These are phyloP conservation scores for Thaleichthys pacificus DNA, from an alignment of 2,797 vertebrate species.

Conservation along the genomic window DNA sequence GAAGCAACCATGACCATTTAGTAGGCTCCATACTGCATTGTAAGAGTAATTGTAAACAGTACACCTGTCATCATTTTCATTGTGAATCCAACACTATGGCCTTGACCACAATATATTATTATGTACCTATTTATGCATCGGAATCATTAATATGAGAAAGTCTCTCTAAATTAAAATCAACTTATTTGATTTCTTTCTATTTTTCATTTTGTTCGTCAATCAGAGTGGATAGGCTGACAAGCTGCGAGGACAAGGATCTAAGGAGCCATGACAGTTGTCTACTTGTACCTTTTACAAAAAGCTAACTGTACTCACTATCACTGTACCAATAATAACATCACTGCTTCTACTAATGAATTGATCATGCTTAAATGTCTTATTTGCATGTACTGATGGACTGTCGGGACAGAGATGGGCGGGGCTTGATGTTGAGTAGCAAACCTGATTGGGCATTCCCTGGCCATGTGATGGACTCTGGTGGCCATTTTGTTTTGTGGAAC, in stretches of 20 bases:
- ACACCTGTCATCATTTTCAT: neutral
- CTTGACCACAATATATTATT: conserved; percentile 9
- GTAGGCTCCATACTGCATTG: neutral
- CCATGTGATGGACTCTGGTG: neutral
- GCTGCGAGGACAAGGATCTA: conserved; percentile 3
- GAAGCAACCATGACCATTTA: neutral
- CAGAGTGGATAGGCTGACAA: neutral
- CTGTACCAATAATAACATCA: neutral
- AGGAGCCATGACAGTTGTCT: conserved; percentile 5
- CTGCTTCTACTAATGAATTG: neutral
- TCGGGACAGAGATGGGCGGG: neutral
- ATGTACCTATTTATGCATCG: neutral
- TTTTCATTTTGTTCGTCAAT: neutral
- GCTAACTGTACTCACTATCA: conserved; percentile 2
- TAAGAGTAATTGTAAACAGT: neutral
- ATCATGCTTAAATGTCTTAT: neutral
- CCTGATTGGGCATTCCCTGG: neutral
- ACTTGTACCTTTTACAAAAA: conserved; percentile 17
- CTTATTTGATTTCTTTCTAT: neutral
- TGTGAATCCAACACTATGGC: conserved; percentile 6
- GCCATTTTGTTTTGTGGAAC: conserved; percentile 10
- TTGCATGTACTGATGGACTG: neutral
- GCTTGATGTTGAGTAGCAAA: neutral
- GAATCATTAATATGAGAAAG: neutral
- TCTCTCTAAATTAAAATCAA: neutral